Percentiles rank a stretch among this genome's conserved stretches.
Evolutionary conservation across 2,113 vertebrate genomes (phyloP).

Genomic region (Periophthalmus modestus): DNA sequence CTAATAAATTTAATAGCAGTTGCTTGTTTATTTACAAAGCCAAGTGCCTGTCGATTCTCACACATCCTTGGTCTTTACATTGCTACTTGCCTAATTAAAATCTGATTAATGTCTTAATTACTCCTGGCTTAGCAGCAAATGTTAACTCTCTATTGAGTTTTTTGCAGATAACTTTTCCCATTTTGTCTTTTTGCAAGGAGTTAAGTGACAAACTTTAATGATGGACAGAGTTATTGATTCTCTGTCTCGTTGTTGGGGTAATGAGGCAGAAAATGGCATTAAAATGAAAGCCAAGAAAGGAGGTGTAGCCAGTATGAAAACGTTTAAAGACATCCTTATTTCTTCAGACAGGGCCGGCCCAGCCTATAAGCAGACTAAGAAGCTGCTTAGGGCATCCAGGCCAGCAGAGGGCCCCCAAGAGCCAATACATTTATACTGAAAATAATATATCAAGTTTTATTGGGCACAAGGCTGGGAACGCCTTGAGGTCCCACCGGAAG

Average conservation of each 20-base stretch:
- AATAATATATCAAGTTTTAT: too few relatives aligned
- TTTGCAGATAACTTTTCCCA: constrained; percentile 27
- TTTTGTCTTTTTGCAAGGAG: constrained; percentile 43
- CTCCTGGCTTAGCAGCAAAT: constrained; percentile 16
- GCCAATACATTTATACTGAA: too few relatives aligned
- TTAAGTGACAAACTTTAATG: constrained; percentile 49
- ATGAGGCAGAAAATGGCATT: constrained; percentile 58
- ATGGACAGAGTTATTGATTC: constrained; percentile 56
- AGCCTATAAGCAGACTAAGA: too few relatives aligned
- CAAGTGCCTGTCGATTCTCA: constrained; percentile 32
- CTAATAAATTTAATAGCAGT: constrained; percentile 31
- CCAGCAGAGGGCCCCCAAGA: too few relatives aligned
- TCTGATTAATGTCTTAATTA: constrained; percentile 50
- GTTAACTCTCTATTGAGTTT: constrained; percentile 13
- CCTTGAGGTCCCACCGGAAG: too few relatives aligned
- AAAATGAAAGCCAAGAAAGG: constrained; percentile 44
- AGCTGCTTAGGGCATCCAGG: too few relatives aligned
- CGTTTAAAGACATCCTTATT: constrained; percentile 56
- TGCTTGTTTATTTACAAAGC: constrained; percentile 36
- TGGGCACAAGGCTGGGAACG: too few relatives aligned
- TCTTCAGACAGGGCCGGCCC: too few relatives aligned
- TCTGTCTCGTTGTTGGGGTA: constrained; percentile 24
- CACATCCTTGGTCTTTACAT: constrained; percentile 28
- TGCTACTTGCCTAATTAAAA: constrained; percentile 43
- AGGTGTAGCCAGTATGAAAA: constrained; percentile 43